Percentiles rank a stretch among this genome's conserved stretches.
These are phyloP conservation scores for Onychostoma macrolepis DNA, from an alignment of 2,113 vertebrate species.

Conservation along the genomic window DNA sequence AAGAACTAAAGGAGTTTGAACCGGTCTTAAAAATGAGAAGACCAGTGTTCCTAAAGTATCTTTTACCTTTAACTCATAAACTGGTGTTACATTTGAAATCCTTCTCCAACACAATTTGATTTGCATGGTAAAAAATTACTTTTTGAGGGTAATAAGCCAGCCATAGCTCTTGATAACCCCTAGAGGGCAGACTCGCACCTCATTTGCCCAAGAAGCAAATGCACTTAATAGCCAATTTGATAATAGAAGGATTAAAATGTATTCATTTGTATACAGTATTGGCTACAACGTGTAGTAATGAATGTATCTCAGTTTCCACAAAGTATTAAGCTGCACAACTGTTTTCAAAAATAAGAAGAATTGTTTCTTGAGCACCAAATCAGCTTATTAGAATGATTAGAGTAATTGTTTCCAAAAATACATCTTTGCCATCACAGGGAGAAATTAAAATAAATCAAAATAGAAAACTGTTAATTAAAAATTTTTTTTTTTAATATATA, in stretches of 20 bases:
- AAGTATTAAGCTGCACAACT: neutral
- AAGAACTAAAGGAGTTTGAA: neutral
- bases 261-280: neutral
- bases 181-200: conserved; percentile 28
- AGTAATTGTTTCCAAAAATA: neutral
- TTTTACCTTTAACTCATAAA: neutral
- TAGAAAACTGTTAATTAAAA: neutral
- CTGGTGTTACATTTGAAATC: neutral
- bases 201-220: neutral
- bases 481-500: neutral
- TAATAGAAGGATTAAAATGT: neutral
- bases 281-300: neutral
- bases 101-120: neutral
- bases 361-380: neutral
- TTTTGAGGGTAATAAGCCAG: neutral
- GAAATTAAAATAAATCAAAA: neutral
- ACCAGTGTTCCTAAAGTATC: neutral
- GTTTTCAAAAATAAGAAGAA: neutral
- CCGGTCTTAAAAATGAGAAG: neutral
- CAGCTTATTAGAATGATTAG: neutral
- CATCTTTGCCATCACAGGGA: neutral
- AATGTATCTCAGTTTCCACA: neutral
- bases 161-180: conserved; percentile 8
- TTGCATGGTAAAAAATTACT: neutral
- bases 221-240: neutral